A percentile compares a stretch with the other conserved stretches of the same genome.
These are phyloP conservation scores for Cochlearius cochlearius DNA, from an alignment of 2,113 vertebrate species.

Conservation along the genomic window DNA sequence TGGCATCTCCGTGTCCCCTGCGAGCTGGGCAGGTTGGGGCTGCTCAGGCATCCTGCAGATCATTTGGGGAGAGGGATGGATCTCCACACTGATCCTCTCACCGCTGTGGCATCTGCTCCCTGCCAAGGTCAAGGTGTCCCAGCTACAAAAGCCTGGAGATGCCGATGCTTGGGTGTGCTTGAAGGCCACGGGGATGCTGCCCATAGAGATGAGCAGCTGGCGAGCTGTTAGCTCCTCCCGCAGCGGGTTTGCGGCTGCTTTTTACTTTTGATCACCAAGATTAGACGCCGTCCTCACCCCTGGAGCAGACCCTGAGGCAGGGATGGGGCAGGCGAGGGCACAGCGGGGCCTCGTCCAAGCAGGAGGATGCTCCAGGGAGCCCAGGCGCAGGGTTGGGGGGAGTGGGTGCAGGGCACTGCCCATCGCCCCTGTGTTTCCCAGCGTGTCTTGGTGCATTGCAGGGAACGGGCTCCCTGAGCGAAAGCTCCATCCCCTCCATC, in stretches of 20 bases:
- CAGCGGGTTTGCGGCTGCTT: rapidly evolving
- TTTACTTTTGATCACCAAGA: background rate
- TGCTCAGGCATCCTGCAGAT: background rate
- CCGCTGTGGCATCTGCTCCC: rapidly evolving
- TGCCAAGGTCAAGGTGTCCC: background rate
- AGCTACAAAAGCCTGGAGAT: background rate
- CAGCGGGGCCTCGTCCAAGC: rapidly evolving
- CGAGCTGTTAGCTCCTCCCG: rapidly evolving
- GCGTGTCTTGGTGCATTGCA: slow-evolving; percentile 8
- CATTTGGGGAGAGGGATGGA: background rate
- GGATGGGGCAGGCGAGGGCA: background rate
- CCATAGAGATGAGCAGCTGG: background rate
- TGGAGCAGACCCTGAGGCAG: background rate
- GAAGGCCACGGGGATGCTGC: background rate
- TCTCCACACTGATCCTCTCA: background rate
- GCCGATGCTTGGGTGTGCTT: background rate
- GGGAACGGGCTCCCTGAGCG: slow-evolving; percentile 81
- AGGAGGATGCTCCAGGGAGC: rapidly evolving
- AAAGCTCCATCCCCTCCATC: slow-evolving; percentile 84
- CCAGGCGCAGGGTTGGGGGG: rapidly evolving
- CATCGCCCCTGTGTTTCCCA: background rate
- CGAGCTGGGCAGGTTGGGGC: background rate
- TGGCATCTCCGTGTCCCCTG: background rate
- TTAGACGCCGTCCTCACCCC: background rate
- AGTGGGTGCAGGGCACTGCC: rapidly evolving